Evolutionary conservation across 1,140 invertebrate genomes (phyloP).

Genomic region (Bombus cullumanus): DNA sequence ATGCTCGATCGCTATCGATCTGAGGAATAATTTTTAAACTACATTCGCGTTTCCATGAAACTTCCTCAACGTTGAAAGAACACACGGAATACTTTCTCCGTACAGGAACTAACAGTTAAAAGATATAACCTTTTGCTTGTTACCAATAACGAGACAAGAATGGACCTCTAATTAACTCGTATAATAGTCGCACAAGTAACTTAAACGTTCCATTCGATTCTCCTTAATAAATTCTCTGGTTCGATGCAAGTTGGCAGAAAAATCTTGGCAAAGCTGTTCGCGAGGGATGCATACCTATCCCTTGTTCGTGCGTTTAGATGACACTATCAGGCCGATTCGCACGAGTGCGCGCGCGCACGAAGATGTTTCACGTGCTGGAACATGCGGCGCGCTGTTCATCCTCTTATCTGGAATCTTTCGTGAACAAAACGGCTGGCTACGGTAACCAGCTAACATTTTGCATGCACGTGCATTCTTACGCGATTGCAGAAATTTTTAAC

Average conservation of each 20-base stretch:
- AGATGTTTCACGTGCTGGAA: slow-evolving; percentile 22
- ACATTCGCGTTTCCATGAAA: no score
- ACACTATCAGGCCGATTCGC: slow-evolving; percentile 50
- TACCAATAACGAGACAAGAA: no score
- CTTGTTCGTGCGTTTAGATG: slow-evolving; percentile 41
- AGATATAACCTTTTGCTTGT: no score
- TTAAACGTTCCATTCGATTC: neutral
- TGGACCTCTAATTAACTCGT: neutral
- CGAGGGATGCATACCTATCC: slow-evolving; percentile 1
- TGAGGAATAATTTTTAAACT: no score
- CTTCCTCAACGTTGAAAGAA: no score
- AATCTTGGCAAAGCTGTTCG: slow-evolving; percentile 13
- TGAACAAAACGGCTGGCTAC: slow-evolving; percentile 19
- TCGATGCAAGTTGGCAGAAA: neutral
- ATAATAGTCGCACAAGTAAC: neutral
- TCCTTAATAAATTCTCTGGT: neutral
- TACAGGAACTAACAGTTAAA: no score
- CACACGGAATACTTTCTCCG: no score
- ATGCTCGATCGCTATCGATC: no score
- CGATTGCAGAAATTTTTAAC: neutral
- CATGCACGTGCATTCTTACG: neutral
- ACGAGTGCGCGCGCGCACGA: slow-evolving; percentile 36
- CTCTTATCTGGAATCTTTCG: slow-evolving; percentile 40
- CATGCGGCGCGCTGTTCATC: slow-evolving; percentile 17
- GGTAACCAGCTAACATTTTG: neutral